Base-by-base conservation (phyloP, 2,797 vertebrate genomes). In the Capromys pilorides region DNA sequence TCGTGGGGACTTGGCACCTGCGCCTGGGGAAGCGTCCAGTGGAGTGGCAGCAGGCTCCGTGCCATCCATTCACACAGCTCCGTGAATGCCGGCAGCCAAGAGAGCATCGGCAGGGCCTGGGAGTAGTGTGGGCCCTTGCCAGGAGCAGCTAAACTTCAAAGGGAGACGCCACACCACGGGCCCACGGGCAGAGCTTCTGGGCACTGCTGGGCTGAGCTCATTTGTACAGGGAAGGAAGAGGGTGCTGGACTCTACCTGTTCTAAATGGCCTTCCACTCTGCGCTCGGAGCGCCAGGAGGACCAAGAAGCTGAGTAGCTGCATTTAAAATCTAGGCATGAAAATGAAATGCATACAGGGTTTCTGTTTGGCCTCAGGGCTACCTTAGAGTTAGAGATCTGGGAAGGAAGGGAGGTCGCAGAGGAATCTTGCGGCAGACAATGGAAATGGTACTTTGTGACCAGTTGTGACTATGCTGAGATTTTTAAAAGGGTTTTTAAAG, bases 81-180 rank as follows among this genome's bases (percentile, higher is more conserved):
- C 8, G 0, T 2, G 87, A 96, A 95, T 95, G 90, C 90, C 54
- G 71, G 97, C 98, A 98, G 98, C 98, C 98, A 98, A 98, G 96
- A 98, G 98, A 97, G 97, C 97, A 98, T 97, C 97, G 97, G 97
- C 97, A 97, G 97, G 95, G 98, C 94, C 97, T 97, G 96, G 86
- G 94, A 97, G 96, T 96, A 96, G 96, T 64, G 94, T 94, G 97
- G 90, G 39, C 0, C 81, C 96, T 95, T 67, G 97, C 98, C 97
- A 98, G 97, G 95, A 98, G 97, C 94, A 97, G 97, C 96, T 61
- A 31, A 93, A 95, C 94, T 97, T 96, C 83, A 96, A 94, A 96
- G 79, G n/a, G 2, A 51, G 94, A 98, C 90, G 96, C 84, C 62
- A n/a, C 95, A 89, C 97, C 91, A 71, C 85, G 82, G 91, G 95